phyloP scores from a whole-genome alignment of 2,888 invertebrate species.

The Pachydiplax longipennis region DNA sequence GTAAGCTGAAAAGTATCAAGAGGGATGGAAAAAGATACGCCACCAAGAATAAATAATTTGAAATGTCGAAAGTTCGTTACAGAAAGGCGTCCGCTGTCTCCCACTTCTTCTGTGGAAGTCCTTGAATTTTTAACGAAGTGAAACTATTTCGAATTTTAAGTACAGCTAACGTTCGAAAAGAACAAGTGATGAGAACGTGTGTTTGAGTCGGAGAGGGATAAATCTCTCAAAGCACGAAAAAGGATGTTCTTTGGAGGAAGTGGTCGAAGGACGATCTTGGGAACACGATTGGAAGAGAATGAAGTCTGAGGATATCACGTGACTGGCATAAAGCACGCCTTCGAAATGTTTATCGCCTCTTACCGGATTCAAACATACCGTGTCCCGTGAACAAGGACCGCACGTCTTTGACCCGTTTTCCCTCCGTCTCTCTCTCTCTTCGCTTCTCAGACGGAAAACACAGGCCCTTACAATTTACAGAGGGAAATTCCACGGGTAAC shows the following conservation, averaged over 20 bases:
- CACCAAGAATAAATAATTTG: too few relatives aligned
- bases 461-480: too few relatives aligned
- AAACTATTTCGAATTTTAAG: constrained; percentile 19
- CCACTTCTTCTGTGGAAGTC: background rate
- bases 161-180: background rate
- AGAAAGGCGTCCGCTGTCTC: too few relatives aligned
- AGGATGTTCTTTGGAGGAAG: background rate
- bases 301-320: constrained; percentile 17
- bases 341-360: constrained; percentile 27
- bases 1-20: too few relatives aligned
- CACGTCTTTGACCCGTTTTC: background rate
- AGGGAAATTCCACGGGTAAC: too few relatives aligned
- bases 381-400: background rate
- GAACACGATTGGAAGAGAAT: background rate
- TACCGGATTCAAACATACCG: background rate
- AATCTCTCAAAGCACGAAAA: background rate
- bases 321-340: constrained; percentile 32
- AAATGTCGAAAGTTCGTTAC: too few relatives aligned
- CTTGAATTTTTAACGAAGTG: constrained; percentile 23
- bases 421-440: background rate
- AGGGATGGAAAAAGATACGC: too few relatives aligned
- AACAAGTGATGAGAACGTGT: constrained; percentile 7
- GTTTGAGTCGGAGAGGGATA: background rate
- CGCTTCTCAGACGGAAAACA: background rate
- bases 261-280: background rate